Base-by-base conservation (phyloP, 2,888 invertebrate genomes). In the Neoitamus cyanurus region DNA sequence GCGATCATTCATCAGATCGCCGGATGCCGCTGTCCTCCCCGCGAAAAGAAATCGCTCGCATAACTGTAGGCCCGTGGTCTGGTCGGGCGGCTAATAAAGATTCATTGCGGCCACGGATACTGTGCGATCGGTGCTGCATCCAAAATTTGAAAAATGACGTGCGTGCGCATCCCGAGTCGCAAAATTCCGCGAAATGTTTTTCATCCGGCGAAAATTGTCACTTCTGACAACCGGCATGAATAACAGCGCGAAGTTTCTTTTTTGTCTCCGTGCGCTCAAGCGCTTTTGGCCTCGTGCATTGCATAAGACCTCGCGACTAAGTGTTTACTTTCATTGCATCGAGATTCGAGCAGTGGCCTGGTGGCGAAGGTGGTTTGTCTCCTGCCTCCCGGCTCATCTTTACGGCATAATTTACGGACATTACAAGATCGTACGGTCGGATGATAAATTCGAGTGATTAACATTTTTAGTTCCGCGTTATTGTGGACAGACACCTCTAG, bases 401-500 rank as follows among this genome's bases (percentile, higher is more conserved):
- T 31, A 34, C 48, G 48, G 80, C 31, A 36, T 80, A 80, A 80
- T 80, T 80, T 80, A 80, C 80, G 80, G 36, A 34, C 80, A 48
- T 80, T 48, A 31, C 58, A 31, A 48, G 58, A 80, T 80, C 36
- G 58, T 20, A 58, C 80, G 80, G 80, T 31, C 34, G 80, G 80
- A 68, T 80, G 80, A 80, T 80, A 58, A 80, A 80, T 80, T 80
- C 34, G 80, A 15, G 80, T 34, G 31, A 80, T 80, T 80, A 80
- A 80, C 48, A 80, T 80, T 80, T 80, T 80, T 34, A 80, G 80
- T 80, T 80, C 80, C 80, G 58, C 30, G 34, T 80, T 58, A 58
- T 58, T 75, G 25, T 37, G 36, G 34, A n/a, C 36, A 13, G 37
- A 70, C 31, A 30, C 70, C 30, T 31, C 70, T 58, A 58, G 20